A percentile compares a stretch with the other conserved stretches of the same genome.
These are phyloP conservation scores for Himantopus leucocephalus DNA, from an alignment of 2,113 vertebrate genomes.

Conservation along the genomic window DNA sequence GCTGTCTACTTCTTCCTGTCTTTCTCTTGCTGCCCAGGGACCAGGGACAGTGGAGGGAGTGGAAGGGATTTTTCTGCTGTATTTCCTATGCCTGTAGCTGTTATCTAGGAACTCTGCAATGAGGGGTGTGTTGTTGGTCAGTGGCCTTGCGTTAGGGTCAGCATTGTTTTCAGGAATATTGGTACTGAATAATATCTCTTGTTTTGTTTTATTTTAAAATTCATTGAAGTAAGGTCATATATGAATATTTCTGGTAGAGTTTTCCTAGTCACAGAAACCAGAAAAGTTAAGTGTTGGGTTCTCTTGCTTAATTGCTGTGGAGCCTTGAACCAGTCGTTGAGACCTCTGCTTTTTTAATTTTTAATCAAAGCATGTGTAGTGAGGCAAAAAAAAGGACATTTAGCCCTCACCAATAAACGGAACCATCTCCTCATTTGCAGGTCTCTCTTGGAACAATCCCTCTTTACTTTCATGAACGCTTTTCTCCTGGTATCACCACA, in stretches of 20 bases:
- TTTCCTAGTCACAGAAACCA: neutral
- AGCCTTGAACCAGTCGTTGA: neutral
- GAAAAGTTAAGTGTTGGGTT: neutral
- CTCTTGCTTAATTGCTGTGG: neutral
- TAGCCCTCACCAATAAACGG: neutral
- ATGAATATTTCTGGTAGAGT: neutral
- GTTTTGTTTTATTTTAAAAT: neutral
- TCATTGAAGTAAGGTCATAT: rapidly evolving
- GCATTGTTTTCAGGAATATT: neutral
- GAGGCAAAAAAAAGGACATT: neutral
- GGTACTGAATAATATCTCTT: neutral
- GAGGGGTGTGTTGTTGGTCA: neutral
- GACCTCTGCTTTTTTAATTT: neutral
- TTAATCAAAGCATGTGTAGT: neutral
- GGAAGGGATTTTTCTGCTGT: neutral
- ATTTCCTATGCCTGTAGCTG: neutral
- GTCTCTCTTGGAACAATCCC: neutral
- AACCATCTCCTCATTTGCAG: neutral
- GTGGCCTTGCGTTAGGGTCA: neutral
- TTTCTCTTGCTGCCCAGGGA: neutral
- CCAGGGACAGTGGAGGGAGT: neutral
- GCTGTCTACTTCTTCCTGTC: neutral
- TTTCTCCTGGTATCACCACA: neutral
- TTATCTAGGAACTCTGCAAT: neutral
- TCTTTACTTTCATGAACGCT: neutral